A percentile compares a stretch with the other conserved stretches of the same genome.
These are phyloP conservation scores for Neomonachus schauinslandi DNA, from an alignment of 2,113 vertebrate species.

Conservation along the genomic window DNA sequence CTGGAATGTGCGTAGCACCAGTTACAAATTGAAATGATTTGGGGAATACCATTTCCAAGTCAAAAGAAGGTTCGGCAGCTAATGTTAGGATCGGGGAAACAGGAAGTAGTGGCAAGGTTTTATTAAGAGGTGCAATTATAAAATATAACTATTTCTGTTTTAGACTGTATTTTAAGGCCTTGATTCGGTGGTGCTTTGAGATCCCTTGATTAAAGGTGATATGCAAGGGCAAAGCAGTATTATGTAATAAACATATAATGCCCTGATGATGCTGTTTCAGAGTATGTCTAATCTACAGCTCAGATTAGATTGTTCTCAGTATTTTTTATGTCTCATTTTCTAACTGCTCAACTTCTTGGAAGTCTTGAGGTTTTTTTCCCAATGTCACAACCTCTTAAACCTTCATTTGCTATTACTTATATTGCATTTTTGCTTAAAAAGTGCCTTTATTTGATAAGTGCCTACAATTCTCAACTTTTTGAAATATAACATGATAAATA, in stretches of 20 bases:
- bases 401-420: constrained; percentile 24
- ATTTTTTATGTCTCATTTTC: constrained; percentile 17
- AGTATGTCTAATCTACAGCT: background rate
- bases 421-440: constrained; percentile 42
- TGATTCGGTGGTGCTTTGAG: constrained; percentile 77
- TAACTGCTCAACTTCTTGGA: constrained; percentile 29
- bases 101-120: constrained; percentile 26
- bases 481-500: background rate
- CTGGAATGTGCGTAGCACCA: background rate
- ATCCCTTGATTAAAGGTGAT: constrained; percentile 82
- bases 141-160: constrained; percentile 37
- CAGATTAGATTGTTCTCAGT: background rate
- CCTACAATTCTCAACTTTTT: constrained; percentile 39
- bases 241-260: constrained; percentile 78
- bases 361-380: background rate
- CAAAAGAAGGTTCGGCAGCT: constrained; percentile 14
- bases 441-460: constrained; percentile 5
- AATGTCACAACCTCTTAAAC: constrained; percentile 33
- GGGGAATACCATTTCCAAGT: constrained; percentile 4
- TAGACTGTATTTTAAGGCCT: constrained; percentile 55
- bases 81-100: background rate
- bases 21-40: constrained; percentile 23
- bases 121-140: constrained; percentile 39
- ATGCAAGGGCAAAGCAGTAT: constrained; percentile 78
- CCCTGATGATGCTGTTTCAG: constrained; percentile 44